These are phyloP conservation scores for Drosophila repletoides DNA, from an alignment of 1,140 invertebrate genomes.

Conservation along the genomic window DNA sequence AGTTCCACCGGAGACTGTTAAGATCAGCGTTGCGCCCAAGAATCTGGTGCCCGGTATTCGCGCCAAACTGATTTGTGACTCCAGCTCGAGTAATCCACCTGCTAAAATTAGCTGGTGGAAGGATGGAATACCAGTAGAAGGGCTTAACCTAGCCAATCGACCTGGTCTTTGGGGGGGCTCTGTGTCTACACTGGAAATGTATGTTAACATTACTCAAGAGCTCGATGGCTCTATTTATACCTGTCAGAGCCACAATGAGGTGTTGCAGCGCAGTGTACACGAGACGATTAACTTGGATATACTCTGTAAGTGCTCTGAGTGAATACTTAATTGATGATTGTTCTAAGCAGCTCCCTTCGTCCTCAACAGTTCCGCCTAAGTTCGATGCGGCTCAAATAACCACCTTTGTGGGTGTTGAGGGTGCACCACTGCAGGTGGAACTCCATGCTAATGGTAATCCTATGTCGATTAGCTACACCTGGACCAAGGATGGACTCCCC, in stretches of 20 bases:
- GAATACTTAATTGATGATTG: not conserved
- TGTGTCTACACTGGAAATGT: slow-evolving; percentile 90
- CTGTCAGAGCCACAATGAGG: slow-evolving; percentile 94
- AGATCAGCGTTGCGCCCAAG: slow-evolving; percentile 90
- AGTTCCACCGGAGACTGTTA: slow-evolving; percentile 94
- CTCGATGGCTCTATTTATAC: slow-evolving; percentile 95
- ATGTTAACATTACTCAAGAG: slow-evolving; percentile 92
- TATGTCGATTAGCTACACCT: slow-evolving; percentile 90
- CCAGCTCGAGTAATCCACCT: slow-evolving; percentile 95
- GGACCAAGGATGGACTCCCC: slow-evolving; percentile 92
- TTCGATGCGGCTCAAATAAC: slow-evolving; percentile 86
- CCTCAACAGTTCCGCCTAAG: slow-evolving; percentile 87
- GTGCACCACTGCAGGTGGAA: slow-evolving; percentile 90
- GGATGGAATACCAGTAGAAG: slow-evolving; percentile 90
- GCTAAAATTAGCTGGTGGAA: slow-evolving; percentile 95
- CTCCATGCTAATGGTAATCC: slow-evolving; percentile 94
- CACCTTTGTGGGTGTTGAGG: slow-evolving; percentile 89
- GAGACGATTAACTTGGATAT: slow-evolving; percentile 94
- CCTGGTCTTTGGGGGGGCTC: slow-evolving; percentile 91
- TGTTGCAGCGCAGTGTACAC: slow-evolving; percentile 90
- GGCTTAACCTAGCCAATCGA: slow-evolving; percentile 86
- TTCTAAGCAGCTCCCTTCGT: not conserved
- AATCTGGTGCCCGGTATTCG: slow-evolving; percentile 89
- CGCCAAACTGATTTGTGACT: slow-evolving; percentile 92
- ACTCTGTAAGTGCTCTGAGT: slow-evolving; percentile 89